These are phyloP conservation scores for Macropodus opercularis DNA, from an alignment of 2,797 vertebrate genomes.

Conservation along the genomic window DNA sequence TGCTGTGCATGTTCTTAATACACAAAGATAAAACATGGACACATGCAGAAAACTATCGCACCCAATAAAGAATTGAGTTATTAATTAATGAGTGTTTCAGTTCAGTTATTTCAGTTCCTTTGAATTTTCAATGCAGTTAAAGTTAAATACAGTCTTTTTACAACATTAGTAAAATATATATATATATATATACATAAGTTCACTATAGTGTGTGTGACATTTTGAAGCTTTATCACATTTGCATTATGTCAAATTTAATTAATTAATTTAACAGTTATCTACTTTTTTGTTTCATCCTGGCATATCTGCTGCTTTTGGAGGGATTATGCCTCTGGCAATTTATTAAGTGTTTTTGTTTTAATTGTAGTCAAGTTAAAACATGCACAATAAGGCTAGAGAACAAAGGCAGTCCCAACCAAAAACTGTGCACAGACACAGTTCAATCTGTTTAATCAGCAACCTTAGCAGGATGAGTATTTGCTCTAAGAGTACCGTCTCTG, in stretches of 20 bases:
- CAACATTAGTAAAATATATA: not conserved
- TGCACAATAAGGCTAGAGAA: slow-evolving; percentile 43
- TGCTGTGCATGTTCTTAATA: slow-evolving; percentile 14
- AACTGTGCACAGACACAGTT: slow-evolving; percentile 22
- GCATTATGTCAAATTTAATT: not conserved
- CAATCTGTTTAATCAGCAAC: slow-evolving; percentile 71
- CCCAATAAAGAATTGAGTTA: not conserved
- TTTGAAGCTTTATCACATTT: slow-evolving; percentile 5
- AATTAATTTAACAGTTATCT: not conserved
- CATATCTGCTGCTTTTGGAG: not conserved
- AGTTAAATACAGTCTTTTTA: not conserved
- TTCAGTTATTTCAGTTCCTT: too few relatives aligned
- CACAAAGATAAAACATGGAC: slow-evolving; percentile 1
- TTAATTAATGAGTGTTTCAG: too few relatives aligned
- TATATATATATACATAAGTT: too few relatives aligned
- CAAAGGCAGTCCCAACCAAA: slow-evolving; percentile 56
- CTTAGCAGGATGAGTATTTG: slow-evolving; percentile 73
- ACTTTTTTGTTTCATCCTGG: not conserved
- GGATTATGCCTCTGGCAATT: not conserved
- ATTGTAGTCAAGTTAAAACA: not conserved
- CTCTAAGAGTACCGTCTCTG: slow-evolving; percentile 67
- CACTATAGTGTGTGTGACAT: not conserved
- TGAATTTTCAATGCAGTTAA: not conserved
- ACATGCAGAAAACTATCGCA: not conserved
- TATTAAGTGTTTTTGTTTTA: too few relatives aligned